These are phyloP conservation scores for Manis crassicaudata DNA, from an alignment of 2,797 vertebrate genomes.

Conservation along the genomic window DNA sequence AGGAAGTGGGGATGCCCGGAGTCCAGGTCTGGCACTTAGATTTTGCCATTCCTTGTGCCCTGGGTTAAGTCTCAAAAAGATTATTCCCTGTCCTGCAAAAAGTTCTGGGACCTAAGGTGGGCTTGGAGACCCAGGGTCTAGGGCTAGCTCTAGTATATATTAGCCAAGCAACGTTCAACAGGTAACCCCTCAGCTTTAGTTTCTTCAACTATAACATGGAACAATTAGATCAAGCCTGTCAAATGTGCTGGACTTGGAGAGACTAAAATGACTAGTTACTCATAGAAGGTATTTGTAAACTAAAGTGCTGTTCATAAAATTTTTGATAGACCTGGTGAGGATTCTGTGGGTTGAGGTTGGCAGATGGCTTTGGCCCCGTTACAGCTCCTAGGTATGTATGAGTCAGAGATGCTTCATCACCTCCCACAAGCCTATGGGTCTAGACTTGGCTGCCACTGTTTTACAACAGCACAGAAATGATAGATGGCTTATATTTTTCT, in stretches of 20 bases:
- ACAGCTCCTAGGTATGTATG: neutral
- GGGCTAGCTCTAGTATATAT: neutral
- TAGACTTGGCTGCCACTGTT: neutral
- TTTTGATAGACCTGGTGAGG: rapidly evolving
- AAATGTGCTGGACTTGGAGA: neutral
- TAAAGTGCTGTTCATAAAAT: neutral
- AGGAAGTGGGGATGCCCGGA: neutral
- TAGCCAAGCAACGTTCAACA: neutral
- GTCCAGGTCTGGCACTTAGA: neutral
- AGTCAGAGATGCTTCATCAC: neutral
- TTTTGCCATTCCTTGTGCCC: neutral
- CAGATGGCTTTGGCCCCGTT: rapidly evolving
- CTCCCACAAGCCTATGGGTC: neutral
- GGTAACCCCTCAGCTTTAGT: neutral
- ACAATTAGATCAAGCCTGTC: neutral
- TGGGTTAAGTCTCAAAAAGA: neutral
- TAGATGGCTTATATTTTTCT: neutral
- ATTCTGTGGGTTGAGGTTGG: neutral
- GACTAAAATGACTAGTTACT: neutral
- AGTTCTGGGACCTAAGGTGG: rapidly evolving
- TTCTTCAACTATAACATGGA: neutral
- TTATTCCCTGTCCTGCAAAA: neutral
- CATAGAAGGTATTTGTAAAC: neutral
- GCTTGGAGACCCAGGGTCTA: neutral
- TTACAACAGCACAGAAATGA: neutral